A percentile compares a stretch with the other conserved stretches of the same genome.
phyloP scores from a whole-genome alignment of 1,140 invertebrate species.

The Plodia interpunctella region DNA sequence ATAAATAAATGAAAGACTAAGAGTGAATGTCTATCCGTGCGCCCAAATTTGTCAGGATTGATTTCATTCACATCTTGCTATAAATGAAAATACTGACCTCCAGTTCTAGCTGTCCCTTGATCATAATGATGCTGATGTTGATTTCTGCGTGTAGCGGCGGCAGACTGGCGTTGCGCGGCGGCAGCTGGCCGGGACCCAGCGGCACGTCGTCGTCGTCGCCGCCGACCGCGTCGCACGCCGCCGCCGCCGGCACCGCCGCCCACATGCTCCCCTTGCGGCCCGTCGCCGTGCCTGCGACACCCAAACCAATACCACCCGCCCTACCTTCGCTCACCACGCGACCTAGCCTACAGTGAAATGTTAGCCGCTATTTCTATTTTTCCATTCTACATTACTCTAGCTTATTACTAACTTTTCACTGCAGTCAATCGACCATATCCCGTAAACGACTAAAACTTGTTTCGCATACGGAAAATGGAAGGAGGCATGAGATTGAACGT shows the following conservation, averaged over 20 bases:
- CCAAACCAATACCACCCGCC: slow-evolving; percentile 31
- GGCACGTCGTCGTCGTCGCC: slow-evolving; percentile 68
- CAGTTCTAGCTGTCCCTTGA: slow-evolving; percentile 94
- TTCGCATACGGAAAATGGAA: background rate
- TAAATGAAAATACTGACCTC: slow-evolving; percentile 79
- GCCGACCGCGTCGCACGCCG: slow-evolving; percentile 47
- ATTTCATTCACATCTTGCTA: background rate
- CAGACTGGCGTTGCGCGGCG: slow-evolving; percentile 83
- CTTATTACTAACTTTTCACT: background rate
- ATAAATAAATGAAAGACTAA: too few relatives aligned
- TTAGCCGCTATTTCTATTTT: background rate
- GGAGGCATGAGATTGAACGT: background rate
- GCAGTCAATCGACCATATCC: background rate
- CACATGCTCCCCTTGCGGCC: slow-evolving; percentile 76
- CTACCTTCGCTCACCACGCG: background rate
- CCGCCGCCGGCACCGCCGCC: slow-evolving; percentile 65
- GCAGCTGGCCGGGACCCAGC: slow-evolving; percentile 87
- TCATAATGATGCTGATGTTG: slow-evolving; percentile 91
- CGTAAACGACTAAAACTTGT: background rate
- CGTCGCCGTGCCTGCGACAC: slow-evolving; percentile 56
- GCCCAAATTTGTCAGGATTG: too few relatives aligned
- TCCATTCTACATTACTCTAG: too few relatives aligned
- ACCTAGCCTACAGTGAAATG: background rate
- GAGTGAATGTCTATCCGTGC: too few relatives aligned
- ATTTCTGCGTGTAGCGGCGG: slow-evolving; percentile 86